Percentiles rank a stretch among this genome's conserved stretches.
Evolutionary conservation across 1,140 invertebrate genomes (phyloP).

Genomic region (Aphaenogaster floridana): DNA sequence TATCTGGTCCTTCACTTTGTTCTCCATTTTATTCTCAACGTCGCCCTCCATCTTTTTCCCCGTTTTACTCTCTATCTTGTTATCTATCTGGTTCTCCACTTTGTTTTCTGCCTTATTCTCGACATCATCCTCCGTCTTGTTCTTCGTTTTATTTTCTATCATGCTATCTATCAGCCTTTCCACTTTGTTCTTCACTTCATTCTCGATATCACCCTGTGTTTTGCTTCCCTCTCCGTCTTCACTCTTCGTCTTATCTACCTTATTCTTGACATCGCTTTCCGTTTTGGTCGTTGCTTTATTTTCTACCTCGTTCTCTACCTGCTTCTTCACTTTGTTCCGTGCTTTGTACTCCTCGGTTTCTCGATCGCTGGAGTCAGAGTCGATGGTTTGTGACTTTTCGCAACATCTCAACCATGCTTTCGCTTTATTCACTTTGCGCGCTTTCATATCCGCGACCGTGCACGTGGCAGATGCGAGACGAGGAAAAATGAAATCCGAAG

Average conservation of each 20-base stretch:
- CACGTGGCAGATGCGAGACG: not conserved
- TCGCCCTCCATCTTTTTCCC: not conserved
- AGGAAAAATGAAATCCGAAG: not conserved
- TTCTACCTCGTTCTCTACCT: not conserved
- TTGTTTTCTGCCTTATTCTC: not conserved
- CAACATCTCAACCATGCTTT: slow-evolving; percentile 62
- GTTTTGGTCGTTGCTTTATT: not conserved
- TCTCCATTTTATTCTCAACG: not conserved
- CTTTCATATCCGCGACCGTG: slow-evolving; percentile 42
- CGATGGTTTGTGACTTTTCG: slow-evolving; percentile 68
- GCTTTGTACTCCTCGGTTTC: slow-evolving; percentile 37
- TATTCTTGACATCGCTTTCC: not conserved
- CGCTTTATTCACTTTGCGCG: slow-evolving; percentile 17
- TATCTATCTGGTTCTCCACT: not conserved
- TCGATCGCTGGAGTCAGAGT: slow-evolving; percentile 72
- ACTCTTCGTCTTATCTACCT: not conserved
- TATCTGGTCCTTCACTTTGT: not conserved
- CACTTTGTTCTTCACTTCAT: not conserved
- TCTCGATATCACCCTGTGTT: not conserved
- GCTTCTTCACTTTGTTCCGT: not conserved
- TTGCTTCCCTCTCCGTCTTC: not conserved
- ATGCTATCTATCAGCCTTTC: not conserved
- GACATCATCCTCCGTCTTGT: not conserved
- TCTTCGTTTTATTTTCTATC: not conserved
- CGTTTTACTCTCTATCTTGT: not conserved